These are phyloP conservation scores for Zeus faber DNA, from an alignment of 2,113 vertebrate species.

Conservation along the genomic window DNA sequence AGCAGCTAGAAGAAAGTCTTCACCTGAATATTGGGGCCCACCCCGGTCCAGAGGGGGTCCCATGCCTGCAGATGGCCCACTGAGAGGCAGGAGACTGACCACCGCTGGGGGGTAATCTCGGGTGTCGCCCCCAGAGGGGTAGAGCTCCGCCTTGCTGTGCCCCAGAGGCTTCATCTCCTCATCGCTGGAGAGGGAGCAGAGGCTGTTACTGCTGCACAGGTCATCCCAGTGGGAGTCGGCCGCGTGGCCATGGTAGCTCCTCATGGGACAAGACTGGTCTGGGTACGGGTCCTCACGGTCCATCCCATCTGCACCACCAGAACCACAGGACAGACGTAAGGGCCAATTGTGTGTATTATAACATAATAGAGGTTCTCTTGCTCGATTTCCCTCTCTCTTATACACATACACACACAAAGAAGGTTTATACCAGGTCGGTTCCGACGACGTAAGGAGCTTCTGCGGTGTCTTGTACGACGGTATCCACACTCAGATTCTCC, in stretches of 20 bases:
- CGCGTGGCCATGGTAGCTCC: slow-evolving; percentile 56
- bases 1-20: no score
- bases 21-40: slow-evolving; percentile 72
- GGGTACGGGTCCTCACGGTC: slow-evolving; percentile 77
- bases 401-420: neutral
- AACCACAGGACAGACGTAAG: neutral
- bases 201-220: slow-evolving; percentile 78
- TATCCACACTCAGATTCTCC: slow-evolving; percentile 82
- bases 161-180: slow-evolving; percentile 72
- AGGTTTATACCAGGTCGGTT: slow-evolving; percentile 76
- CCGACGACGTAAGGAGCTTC: slow-evolving; percentile 71
- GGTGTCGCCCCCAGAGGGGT: slow-evolving; percentile 36
- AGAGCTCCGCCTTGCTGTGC: slow-evolving; percentile 58
- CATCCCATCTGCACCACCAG: slow-evolving; percentile 65
- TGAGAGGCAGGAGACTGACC: slow-evolving; percentile 68
- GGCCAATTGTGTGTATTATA: neutral
- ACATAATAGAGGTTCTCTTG: neutral
- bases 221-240: slow-evolving; percentile 72
- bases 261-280: slow-evolving; percentile 73
- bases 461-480: slow-evolving; percentile 70
- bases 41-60: slow-evolving; percentile 54
- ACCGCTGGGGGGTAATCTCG: slow-evolving; percentile 70
- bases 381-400: neutral
- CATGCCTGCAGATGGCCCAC: slow-evolving; percentile 45
- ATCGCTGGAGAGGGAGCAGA: slow-evolving; percentile 81